Base-by-base conservation (phyloP, 2,797 vertebrate genomes). In the Alectoris magna region DNA sequence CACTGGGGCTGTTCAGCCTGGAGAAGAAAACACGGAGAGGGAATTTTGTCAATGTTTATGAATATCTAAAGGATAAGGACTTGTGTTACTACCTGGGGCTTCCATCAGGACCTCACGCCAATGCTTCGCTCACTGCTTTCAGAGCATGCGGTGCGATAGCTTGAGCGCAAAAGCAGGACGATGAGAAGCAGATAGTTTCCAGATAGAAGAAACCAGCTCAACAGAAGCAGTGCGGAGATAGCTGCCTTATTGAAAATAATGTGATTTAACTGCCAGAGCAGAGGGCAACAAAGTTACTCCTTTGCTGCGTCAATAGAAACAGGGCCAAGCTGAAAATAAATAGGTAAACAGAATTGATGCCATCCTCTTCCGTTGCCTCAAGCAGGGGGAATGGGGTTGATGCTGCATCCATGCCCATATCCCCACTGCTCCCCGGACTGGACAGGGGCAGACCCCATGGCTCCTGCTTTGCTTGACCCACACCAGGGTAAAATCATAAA, bases 171-270 rank as follows among this genome's bases (percentile, higher is more conserved):
- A 84, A 81, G 64, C 66, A 86, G 58, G 74, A 79, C 0, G 38
- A 68, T 0, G 0, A 93, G 63, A 44, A 87, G 43, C 4, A 83
- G 87, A 36, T 39, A 78, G 76, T 21, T 88, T 72, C 46, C 84
- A 84, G 74, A 77, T 7, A 60, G 72, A 22, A 74, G 74, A 90
- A 91, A 76, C 38, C 82, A 91, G 69, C 63, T 62, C 55, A 83
- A 74, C 77, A 90, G 73, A 80, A 92, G 70, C 73, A 59, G 64
- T 4, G 10, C 0, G 4, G 64, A 93, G 82, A 93, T 27, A 92
- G 86, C 80, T 55, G 43, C 73, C 80, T 90, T 39, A 77, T 93
- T 94, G 94, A 94, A 94, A 88, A 92, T 83, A 94, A 95, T 66
- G 70, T 64, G 77, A 87, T 93, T 91, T 62, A 93, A 88, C 34